These are phyloP conservation scores for Sphaeridia pumilis DNA, from an alignment of 2,888 invertebrate genomes.

Conservation along the genomic window DNA sequence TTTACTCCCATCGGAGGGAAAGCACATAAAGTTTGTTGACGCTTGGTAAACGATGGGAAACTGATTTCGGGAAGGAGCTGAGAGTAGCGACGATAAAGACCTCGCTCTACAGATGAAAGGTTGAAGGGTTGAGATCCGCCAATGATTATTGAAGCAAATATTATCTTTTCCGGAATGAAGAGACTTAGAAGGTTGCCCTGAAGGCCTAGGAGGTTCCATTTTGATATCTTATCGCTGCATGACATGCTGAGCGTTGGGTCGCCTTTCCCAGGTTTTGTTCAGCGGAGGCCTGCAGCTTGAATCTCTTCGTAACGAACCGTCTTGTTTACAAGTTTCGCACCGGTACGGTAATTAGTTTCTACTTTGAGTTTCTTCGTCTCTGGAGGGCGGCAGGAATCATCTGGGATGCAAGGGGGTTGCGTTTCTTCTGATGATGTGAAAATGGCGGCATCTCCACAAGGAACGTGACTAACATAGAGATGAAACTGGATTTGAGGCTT, in stretches of 20 bases:
- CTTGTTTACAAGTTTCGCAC: slow-evolving; percentile 51
- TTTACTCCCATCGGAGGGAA: slow-evolving; percentile 7
- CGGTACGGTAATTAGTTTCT: slow-evolving; percentile 55
- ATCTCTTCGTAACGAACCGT: slow-evolving; percentile 42
- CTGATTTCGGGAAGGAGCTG: not conserved
- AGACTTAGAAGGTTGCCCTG: slow-evolving; percentile 66
- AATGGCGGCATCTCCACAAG: slow-evolving; percentile 90
- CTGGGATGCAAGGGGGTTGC: no score
- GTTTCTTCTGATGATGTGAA: slow-evolving; percentile 39
- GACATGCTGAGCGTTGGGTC: slow-evolving; percentile 78
- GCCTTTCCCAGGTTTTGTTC: slow-evolving; percentile 85
- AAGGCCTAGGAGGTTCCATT: slow-evolving; percentile 74
- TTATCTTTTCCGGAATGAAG: slow-evolving; percentile 55
- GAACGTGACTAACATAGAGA: slow-evolving; percentile 74
- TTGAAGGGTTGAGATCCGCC: slow-evolving; percentile 54
- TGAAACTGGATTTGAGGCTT: slow-evolving; percentile 56
- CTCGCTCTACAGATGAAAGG: slow-evolving; percentile 48
- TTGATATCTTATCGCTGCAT: slow-evolving; percentile 86
- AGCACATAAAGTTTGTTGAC: slow-evolving; percentile 20
- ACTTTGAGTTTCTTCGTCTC: slow-evolving; percentile 17
- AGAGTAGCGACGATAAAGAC: slow-evolving; percentile 40
- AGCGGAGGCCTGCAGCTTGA: slow-evolving; percentile 56
- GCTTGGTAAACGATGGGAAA: slow-evolving; percentile 21
- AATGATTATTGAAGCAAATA: slow-evolving; percentile 57
- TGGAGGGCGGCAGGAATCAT: not conserved